Evolutionary conservation across 2,888 invertebrate genomes (phyloP), one percentile per base, ranked within the genome.

Genomic region (Heliconius ethilla): DNA sequence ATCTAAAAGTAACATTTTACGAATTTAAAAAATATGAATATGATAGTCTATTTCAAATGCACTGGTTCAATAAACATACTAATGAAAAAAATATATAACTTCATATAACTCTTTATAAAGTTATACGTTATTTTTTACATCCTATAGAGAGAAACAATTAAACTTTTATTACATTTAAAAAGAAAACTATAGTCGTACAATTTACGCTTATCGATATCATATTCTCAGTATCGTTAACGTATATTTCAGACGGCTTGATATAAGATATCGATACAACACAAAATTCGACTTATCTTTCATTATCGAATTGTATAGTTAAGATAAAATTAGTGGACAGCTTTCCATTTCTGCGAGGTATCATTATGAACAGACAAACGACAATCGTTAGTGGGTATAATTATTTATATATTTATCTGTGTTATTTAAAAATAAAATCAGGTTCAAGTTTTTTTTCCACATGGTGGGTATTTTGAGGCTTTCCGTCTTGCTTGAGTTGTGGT

Each of bases 301-400:
- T 51, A 65, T 65, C n/a, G 9, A 75, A 75, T 40, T 65, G n/a
- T 65, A 18, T 37, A 75, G 22, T 75, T 45, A 51, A 66, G 40
- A 66, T 59, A 72, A 59, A 72, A 59, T 59, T 72, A 9, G 25
- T 69, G 69, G 25, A 69, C 25, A 40, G 37, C 25, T 69, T 40
- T 40, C 15, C 69, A 18, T 40, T 15, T 69, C 7, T 25, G 67
- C 4, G 15, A 7, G 37, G 18, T 69, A 15, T n/a, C 67, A 13
- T 40, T n/a, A 69, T 45, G 13, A n/a, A n/a, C 51, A 6, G 18
- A 18, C 15, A 37, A 4, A 11, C 6, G 13, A 67, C 6, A 11
- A 37, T 67, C 13, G 2, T 40, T 67, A 37, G 37, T 29, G 29
- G 29, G 29, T 67, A 40, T 10, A 10, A 67, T 3, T n/a, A 66